Evolutionary conservation across 1,140 invertebrate species (phyloP).

Genomic region (Pemphigus obesinymphae): DNA sequence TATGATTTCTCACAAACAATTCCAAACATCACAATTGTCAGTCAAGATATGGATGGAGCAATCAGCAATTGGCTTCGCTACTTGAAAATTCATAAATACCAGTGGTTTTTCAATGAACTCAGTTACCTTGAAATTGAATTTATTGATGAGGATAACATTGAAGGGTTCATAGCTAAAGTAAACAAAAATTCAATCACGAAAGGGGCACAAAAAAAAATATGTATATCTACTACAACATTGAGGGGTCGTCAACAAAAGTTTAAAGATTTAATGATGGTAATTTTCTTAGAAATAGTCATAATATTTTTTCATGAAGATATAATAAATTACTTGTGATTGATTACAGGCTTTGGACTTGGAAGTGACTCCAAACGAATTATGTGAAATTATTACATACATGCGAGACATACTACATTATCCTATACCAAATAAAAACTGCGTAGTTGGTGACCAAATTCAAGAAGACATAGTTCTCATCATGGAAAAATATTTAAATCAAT

Average conservation of each 20-base stretch:
- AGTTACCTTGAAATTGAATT: constrained; percentile 16
- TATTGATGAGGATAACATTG: constrained; percentile 9
- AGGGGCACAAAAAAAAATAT: constrained; percentile 25
- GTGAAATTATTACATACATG: neutral
- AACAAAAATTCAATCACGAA: constrained; percentile 1
- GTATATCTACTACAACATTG: neutral
- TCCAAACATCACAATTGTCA: neutral
- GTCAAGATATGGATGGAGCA: constrained; percentile 18
- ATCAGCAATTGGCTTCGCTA: neutral
- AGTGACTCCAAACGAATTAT: neutral
- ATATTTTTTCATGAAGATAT: neutral
- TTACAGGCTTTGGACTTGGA: constrained; percentile 4
- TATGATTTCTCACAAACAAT: neutral
- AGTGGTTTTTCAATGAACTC: constrained; percentile 14
- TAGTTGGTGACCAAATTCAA: constrained; percentile 4
- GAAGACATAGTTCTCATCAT: neutral
- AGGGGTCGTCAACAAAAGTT: neutral
- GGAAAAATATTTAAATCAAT: neutral
- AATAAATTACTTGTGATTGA: neutral
- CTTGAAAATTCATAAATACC: constrained; percentile 33
- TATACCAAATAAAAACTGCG: constrained; percentile 19
- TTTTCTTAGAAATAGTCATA: neutral
- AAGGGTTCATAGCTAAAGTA: constrained; percentile 19
- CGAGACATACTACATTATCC: constrained; percentile 21
- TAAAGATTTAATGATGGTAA: constrained; percentile 14